Conservation (phyloP, 2,888 invertebrate genomes). For the Agrypnus murinus region DNA sequence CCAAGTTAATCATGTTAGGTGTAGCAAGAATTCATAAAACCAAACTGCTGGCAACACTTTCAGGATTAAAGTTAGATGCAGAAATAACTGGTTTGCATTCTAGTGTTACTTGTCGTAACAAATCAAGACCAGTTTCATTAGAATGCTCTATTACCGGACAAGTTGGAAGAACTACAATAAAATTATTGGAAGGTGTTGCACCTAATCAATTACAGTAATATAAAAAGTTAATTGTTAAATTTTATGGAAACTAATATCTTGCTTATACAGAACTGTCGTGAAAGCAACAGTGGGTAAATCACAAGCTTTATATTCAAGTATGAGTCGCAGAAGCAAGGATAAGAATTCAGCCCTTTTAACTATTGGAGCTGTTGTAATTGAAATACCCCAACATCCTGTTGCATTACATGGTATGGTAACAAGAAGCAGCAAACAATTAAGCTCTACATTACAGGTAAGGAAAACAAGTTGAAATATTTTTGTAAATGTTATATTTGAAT, state of each 20-base stretch:
- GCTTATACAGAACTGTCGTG: slow-evolving; percentile 85
- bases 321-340: slow-evolving; percentile 83
- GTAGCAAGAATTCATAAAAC: slow-evolving; percentile 91
- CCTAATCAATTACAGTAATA: slow-evolving; percentile 88
- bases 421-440: slow-evolving; percentile 92
- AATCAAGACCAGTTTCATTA: slow-evolving; percentile 80
- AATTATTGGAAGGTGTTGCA: slow-evolving; percentile 90
- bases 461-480: slow-evolving; percentile 13
- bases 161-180: slow-evolving; percentile 93
- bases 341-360: slow-evolving; percentile 88
- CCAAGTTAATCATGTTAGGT: slow-evolving; percentile 89
- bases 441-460: slow-evolving; percentile 89
- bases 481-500: not conserved
- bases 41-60: slow-evolving; percentile 89
- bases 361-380: slow-evolving; percentile 92
- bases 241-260: slow-evolving; percentile 10
- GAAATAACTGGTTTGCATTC: slow-evolving; percentile 94
- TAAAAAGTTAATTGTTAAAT: not conserved
- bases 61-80: slow-evolving; percentile 95
- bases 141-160: slow-evolving; percentile 92
- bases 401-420: slow-evolving; percentile 99
- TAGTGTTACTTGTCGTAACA: slow-evolving; percentile 93
- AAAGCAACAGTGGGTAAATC: slow-evolving; percentile 94
- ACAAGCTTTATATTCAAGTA: slow-evolving; percentile 92
- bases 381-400: slow-evolving; percentile 98